These are phyloP conservation scores for Rhegmatorhina hoffmannsi DNA, from an alignment of 2,113 vertebrate genomes.

Conservation along the genomic window DNA sequence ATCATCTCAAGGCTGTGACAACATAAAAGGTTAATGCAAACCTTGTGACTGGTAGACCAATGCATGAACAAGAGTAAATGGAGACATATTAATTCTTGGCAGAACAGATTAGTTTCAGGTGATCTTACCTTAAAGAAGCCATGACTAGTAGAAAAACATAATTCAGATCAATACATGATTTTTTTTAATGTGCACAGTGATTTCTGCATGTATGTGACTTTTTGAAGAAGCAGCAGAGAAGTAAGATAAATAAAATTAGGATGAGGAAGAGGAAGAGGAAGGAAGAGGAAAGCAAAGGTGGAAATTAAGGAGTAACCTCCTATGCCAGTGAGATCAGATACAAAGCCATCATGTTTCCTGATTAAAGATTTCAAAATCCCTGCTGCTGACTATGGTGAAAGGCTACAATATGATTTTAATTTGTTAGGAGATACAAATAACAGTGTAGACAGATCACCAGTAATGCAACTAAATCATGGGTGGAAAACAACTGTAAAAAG, in stretches of 20 bases:
- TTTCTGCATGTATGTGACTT: background rate
- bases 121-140: background rate
- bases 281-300: background rate
- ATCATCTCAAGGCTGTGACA: background rate
- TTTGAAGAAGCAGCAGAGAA: background rate
- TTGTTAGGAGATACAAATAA: conserved; percentile 2
- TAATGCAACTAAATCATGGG: background rate
- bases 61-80: background rate
- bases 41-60: background rate
- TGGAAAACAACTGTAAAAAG: background rate
- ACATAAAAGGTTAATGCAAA: background rate
- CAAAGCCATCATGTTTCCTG: background rate
- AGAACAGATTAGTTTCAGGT: background rate
- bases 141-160: background rate
- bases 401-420: background rate
- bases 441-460: background rate
- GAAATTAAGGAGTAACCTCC: background rate
- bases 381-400: background rate
- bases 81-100: background rate
- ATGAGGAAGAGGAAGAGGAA: background rate
- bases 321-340: background rate
- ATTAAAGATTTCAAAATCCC: background rate
- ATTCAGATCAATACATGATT: background rate
- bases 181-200: background rate
- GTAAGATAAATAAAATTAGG: background rate